Conservation (phyloP, 2,797 vertebrate species). For the Enteromius trimaculatus region DNA sequence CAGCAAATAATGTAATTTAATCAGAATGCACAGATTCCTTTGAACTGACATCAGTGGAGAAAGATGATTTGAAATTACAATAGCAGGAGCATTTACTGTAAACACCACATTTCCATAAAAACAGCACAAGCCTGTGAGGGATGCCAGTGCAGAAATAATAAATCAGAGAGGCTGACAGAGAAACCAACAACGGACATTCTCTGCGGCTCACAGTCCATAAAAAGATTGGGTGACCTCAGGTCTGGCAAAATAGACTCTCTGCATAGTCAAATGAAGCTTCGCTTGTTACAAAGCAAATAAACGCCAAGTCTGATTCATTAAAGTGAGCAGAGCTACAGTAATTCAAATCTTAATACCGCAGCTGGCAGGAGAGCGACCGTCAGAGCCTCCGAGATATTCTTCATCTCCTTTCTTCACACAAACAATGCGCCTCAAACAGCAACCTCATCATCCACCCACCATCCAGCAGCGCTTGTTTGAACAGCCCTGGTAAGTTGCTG, state of each 20-base stretch:
- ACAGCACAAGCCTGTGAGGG: neutral
- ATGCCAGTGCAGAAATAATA: constrained; percentile 8
- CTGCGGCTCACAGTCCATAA: constrained; percentile 47
- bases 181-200: constrained; percentile 10
- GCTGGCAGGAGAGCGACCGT: constrained; percentile 50
- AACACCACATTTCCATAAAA: neutral
- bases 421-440: constrained; percentile 27
- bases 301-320: constrained; percentile 56
- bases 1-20: neutral
- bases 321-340: constrained; percentile 46
- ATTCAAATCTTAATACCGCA: constrained; percentile 52
- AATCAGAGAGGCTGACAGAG: constrained; percentile 2
- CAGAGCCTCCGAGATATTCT: constrained; percentile 27
- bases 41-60: neutral
- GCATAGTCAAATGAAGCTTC: constrained; percentile 47
- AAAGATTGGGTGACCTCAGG: constrained; percentile 32
- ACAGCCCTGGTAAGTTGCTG: neutral
- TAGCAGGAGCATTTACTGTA: neutral
- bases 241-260: constrained; percentile 22
- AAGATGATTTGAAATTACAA: neutral
- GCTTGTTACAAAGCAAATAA: constrained; percentile 50
- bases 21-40: neutral
- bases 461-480: constrained; percentile 30
- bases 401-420: constrained; percentile 17
- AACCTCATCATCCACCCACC: constrained; percentile 35